A percentile compares a stretch with the other conserved stretches of the same genome.
These are phyloP conservation scores for Muschampia plurimacula DNA, from an alignment of 2,888 invertebrate genomes.

Conservation along the genomic window DNA sequence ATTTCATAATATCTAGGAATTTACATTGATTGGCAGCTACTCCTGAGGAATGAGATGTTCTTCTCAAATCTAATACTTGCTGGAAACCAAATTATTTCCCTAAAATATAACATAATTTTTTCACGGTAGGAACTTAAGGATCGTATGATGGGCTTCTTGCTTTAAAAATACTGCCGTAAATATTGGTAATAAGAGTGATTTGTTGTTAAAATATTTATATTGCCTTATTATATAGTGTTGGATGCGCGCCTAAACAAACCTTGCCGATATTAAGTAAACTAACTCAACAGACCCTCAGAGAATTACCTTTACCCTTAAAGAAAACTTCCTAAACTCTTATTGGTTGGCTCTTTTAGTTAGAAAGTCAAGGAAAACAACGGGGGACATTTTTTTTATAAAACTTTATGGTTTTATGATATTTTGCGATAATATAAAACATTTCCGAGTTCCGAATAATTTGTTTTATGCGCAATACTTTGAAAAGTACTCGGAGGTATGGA, in stretches of 20 bases:
- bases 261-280: slow-evolving; percentile 74
- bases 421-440: slow-evolving; percentile 42
- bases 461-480: slow-evolving; percentile 14
- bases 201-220: slow-evolving; percentile 70
- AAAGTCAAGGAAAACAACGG: slow-evolving; percentile 52
- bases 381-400: slow-evolving; percentile 51
- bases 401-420: slow-evolving; percentile 48
- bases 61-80: too few relatives aligned
- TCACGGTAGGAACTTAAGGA: too few relatives aligned
- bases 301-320: slow-evolving; percentile 70
- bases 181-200: slow-evolving; percentile 51
- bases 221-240: slow-evolving; percentile 73
- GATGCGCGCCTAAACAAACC: slow-evolving; percentile 70
- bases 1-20: too few relatives aligned
- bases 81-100: too few relatives aligned
- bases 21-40: too few relatives aligned
- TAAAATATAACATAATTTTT: too few relatives aligned
- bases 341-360: slow-evolving; percentile 63
- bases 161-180: not conserved
- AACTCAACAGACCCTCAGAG: slow-evolving; percentile 66
- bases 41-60: too few relatives aligned
- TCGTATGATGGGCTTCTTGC: not conserved
- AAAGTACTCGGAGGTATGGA: not conserved
- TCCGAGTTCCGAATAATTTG: slow-evolving; percentile 37
- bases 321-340: slow-evolving; percentile 70